Evolutionary conservation across 2,113 vertebrate genomes (phyloP).

Genomic region (Gyps fulvus): DNA sequence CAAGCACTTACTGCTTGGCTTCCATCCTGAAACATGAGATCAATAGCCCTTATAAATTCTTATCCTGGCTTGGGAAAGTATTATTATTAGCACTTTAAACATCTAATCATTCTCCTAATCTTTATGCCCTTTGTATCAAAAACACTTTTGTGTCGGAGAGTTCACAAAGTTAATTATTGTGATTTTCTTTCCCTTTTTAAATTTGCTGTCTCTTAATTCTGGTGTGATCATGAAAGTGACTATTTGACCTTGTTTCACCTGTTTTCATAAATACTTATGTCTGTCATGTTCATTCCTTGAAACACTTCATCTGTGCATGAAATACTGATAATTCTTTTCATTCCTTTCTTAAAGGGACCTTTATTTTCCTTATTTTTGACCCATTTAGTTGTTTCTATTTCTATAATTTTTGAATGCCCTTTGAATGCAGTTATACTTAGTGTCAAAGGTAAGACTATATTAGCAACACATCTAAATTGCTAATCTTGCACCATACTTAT

Average conservation of each 20-base stretch:
- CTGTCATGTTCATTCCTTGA: not conserved
- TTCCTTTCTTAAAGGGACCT: slow-evolving; percentile 13
- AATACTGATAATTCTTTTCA: not conserved
- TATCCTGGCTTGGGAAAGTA: not conserved
- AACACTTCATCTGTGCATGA: not conserved
- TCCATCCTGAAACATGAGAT: not conserved
- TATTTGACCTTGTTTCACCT: slow-evolving; percentile 15
- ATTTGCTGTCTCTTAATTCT: not conserved
- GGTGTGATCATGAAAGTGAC: not conserved
- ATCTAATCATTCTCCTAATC: not conserved
- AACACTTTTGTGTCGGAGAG: not conserved
- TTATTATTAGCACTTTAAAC: not conserved
- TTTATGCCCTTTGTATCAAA: not conserved
- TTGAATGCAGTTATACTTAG: not conserved
- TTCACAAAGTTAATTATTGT: not conserved
- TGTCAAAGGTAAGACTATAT: not conserved
- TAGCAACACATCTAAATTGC: not conserved
- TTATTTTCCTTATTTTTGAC: not conserved
- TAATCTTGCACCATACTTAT: not conserved
- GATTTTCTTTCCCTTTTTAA: not conserved
- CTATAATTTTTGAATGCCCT: not conserved
- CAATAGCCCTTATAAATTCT: not conserved
- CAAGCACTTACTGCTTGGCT: not conserved
- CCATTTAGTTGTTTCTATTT: not conserved
- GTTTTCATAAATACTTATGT: not conserved